Evolutionary conservation across 2,113 vertebrate genomes (phyloP).

Genomic region (Hydropotes inermis): DNA sequence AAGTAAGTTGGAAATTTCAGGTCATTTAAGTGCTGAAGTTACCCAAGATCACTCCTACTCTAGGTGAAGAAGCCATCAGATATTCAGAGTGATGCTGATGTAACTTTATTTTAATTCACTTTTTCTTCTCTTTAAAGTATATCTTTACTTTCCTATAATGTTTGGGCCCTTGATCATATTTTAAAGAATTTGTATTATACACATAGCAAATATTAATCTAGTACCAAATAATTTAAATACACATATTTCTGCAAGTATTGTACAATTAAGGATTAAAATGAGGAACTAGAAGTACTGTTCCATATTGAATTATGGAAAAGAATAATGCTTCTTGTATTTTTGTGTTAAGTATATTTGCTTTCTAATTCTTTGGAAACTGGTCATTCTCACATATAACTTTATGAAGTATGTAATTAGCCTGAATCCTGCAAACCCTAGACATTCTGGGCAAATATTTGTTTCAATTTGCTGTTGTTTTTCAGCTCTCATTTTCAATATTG

Average conservation of each 20-base stretch:
- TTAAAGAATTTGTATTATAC: background rate
- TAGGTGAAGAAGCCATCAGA: background rate
- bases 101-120: background rate
- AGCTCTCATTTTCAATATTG: background rate
- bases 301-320: slow-evolving; percentile 35
- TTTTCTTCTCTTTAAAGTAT: slow-evolving; percentile 35
- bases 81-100: background rate
- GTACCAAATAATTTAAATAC: slow-evolving; percentile 3
- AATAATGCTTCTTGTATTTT: background rate
- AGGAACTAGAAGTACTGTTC: background rate
- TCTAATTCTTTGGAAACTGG: slow-evolving; percentile 8
- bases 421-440: background rate
- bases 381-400: background rate
- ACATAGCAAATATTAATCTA: background rate
- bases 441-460: background rate
- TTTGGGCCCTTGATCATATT: background rate
- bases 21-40: slow-evolving; percentile 27
- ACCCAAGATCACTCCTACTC: background rate
- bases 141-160: background rate
- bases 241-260: background rate
- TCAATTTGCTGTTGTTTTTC: slow-evolving; percentile 3
- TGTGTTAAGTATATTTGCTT: slow-evolving; percentile 17
- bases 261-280: background rate
- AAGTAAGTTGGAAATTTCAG: slow-evolving; percentile 34
- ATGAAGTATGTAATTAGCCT: background rate